Percentiles rank a stretch among this genome's conserved stretches.
phyloP scores from a whole-genome alignment of 1,140 invertebrate genomes.

The Mesaphorura yosii region DNA sequence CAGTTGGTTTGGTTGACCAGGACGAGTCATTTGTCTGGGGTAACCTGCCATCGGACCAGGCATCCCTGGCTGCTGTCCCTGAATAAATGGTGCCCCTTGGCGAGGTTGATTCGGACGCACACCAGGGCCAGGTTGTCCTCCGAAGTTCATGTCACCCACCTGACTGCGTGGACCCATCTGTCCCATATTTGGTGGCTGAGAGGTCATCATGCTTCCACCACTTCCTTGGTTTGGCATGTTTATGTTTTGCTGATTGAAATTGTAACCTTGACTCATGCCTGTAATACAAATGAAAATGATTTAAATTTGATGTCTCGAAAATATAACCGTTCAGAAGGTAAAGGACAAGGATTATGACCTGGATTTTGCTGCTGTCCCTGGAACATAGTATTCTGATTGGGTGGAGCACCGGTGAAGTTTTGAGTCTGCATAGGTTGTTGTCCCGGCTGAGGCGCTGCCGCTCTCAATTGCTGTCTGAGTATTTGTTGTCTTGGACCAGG shows the following conservation, averaged over 20 bases:
- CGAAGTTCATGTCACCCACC: conserved; percentile 5
- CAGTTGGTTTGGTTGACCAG: not conserved
- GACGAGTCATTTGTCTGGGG: conserved; percentile 19
- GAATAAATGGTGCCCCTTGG: conserved; percentile 5
- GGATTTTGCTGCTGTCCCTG: conserved; percentile 13
- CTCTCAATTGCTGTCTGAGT: conserved; percentile 42
- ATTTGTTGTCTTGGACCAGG: conserved; percentile 24
- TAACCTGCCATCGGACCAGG: too few relatives aligned
- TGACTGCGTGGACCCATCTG: conserved; percentile 14
- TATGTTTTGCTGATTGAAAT: conserved; percentile 23
- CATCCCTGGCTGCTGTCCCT: conserved; percentile 12
- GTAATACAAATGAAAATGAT: conserved; percentile 11
- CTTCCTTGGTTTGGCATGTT: too few relatives aligned
- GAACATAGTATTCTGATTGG: conserved; percentile 22
- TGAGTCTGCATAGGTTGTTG: conserved; percentile 28
- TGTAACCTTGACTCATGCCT: conserved; percentile 33
- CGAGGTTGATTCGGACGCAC: not conserved
- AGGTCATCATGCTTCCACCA: conserved; percentile 19
- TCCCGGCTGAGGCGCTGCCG: conserved; percentile 2
- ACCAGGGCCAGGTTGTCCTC: not conserved
- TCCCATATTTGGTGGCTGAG: conserved; percentile 32
- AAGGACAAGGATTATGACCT: not conserved
- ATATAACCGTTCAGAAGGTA: not conserved
- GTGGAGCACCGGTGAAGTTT: conserved; percentile 12
- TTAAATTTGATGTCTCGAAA: too few relatives aligned